Percentiles rank a stretch among this genome's conserved stretches.
These are phyloP conservation scores for Cyrtonyx montezumae DNA, from an alignment of 2,113 vertebrate species.

Conservation along the genomic window DNA sequence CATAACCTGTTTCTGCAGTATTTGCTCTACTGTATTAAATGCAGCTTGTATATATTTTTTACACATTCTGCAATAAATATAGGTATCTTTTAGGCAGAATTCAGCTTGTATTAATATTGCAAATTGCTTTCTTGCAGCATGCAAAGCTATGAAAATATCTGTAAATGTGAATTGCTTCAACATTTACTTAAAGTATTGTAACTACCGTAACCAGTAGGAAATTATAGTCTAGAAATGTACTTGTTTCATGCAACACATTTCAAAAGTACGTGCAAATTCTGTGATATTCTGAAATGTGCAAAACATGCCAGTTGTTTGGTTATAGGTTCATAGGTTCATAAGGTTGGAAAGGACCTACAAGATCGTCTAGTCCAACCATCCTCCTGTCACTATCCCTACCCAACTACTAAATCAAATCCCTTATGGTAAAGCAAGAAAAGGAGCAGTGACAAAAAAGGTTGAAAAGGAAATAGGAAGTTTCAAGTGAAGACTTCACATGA, in stretches of 20 bases:
- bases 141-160: neutral
- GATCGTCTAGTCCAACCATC: too few relatives aligned
- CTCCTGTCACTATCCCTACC: too few relatives aligned
- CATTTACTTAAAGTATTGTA: neutral
- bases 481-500: neutral
- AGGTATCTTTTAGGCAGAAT: too few relatives aligned
- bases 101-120: too few relatives aligned
- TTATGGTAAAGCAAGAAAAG: neutral
- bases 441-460: neutral
- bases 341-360: too few relatives aligned
- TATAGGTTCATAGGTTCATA: too few relatives aligned
- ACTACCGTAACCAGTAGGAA: neutral
- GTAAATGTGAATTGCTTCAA: neutral
- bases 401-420: too few relatives aligned
- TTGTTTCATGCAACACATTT: neutral
- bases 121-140: neutral
- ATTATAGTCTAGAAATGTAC: neutral
- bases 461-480: neutral
- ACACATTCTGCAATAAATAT: too few relatives aligned
- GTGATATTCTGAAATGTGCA: neutral
- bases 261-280: neutral
- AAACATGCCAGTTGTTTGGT: too few relatives aligned
- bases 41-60: too few relatives aligned
- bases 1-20: too few relatives aligned
- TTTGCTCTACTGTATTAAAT: too few relatives aligned